Evolutionary conservation across 2,888 invertebrate genomes (phyloP).

Genomic region (Pinctada fucata): DNA sequence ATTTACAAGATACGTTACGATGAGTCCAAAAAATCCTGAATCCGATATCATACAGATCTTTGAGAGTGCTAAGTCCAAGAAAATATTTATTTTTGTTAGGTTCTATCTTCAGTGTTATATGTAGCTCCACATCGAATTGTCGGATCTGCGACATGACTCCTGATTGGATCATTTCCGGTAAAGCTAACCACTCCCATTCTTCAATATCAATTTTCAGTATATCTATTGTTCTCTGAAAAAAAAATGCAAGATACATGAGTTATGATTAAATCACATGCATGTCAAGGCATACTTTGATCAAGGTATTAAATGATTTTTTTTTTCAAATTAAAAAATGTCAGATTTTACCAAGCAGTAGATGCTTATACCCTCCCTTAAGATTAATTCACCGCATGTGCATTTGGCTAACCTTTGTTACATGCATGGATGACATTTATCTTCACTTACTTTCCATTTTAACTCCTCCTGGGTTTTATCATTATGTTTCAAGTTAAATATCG

Average conservation of each 20-base stretch:
- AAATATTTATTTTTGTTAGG: slow-evolving; percentile 58
- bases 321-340: too few relatives aligned
- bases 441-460: too few relatives aligned
- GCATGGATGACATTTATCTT: too few relatives aligned
- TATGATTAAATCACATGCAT: too few relatives aligned
- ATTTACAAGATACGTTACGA: slow-evolving; percentile 61
- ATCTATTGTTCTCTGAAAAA: slow-evolving; percentile 54
- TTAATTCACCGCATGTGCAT: too few relatives aligned
- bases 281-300: neutral
- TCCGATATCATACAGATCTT: slow-evolving; percentile 58
- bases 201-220: slow-evolving; percentile 66
- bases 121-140: slow-evolving; percentile 64
- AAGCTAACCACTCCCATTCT: slow-evolving; percentile 64
- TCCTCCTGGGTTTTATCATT: too few relatives aligned
- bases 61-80: slow-evolving; percentile 54
- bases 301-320: neutral
- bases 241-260: slow-evolving; percentile 5
- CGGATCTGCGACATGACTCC: slow-evolving; percentile 49
- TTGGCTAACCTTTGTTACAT: too few relatives aligned
- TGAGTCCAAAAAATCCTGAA: slow-evolving; percentile 64
- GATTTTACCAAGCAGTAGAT: too few relatives aligned
- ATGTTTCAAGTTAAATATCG: too few relatives aligned
- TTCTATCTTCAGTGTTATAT: slow-evolving; percentile 58
- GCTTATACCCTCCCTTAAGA: too few relatives aligned
- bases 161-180: slow-evolving; percentile 54